Evolutionary conservation across 2,888 invertebrate genomes (phyloP), one percentile per base, ranked within the genome.

Genomic region (Harmothoe impar): DNA sequence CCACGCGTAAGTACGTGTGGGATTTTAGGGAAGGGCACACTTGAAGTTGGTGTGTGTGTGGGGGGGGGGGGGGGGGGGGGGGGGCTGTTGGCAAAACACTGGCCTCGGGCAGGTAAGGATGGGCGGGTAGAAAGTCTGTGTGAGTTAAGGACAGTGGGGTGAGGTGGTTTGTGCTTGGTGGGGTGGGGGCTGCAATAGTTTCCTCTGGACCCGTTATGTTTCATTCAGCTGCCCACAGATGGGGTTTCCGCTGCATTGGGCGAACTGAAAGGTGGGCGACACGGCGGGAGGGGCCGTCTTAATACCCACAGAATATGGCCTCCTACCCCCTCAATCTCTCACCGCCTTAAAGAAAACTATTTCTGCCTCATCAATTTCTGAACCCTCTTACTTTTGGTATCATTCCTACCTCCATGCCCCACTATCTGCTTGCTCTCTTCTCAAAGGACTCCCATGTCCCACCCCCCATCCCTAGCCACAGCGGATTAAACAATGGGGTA

Each of bases 171-270:
- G 81, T 43, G 81, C 0, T 20, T 5, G 81, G 33, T 0, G 33
- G 3, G 29, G 15, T 72, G 25, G 43, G 81, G 81, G 20, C n/a
- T 33, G 81, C n/a, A 81, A 17, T 15, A 43, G 35, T 17, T 35
- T 25, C 81, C 81, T 35, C 81, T 81, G 20, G 81, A 43, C 33
- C 81, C 81, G 81, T 81, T 35, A 81, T 81, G 81, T 81, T 35
- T 33, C 43, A 81, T 81, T 81, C 81, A 81, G 35, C 81, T 17
- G 35, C 33, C 81, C 10, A 33, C 33, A 33, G 33, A 43, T 35
- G 33, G 72, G 81, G 35, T 81, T 81, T 81, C 81, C 43, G 81
- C 81, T n/a, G 43, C 81, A 17, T 33, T 81, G 81, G 35, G 5
- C 81, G 5, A 1, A 3, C 20, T 81, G 81, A 81, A 81, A 81